Conservation (phyloP, 2,888 invertebrate genomes). For the Sarcophaga rosellei region DNA sequence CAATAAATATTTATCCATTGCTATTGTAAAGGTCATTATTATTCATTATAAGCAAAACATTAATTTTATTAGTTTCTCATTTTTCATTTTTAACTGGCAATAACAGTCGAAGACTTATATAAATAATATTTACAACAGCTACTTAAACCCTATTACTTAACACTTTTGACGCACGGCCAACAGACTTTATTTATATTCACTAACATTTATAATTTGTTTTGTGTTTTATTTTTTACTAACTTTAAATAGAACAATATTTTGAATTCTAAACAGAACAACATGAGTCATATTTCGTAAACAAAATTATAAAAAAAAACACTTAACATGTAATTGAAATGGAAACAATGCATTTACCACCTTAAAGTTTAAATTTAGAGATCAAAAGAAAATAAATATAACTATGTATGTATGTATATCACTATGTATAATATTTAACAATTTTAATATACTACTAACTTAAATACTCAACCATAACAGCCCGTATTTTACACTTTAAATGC, state of each 20-base stretch:
- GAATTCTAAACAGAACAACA: neutral
- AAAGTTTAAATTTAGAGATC: conserved; percentile 1
- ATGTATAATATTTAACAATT: no score
- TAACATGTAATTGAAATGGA: neutral
- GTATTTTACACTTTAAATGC: no score
- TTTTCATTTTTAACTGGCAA: no score
- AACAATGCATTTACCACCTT: neutral
- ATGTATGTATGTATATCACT: no score
- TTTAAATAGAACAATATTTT: neutral
- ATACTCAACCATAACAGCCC: neutral
- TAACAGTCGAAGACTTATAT: neutral
- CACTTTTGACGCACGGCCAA: neutral
- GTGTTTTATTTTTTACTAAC: neutral
- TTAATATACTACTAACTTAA: conserved; percentile 2
- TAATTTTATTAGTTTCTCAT: no score
- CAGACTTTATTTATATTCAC: neutral
- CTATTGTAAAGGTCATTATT: conserved; percentile 52
- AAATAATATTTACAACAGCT: conserved; percentile 12
- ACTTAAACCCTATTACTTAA: conserved; percentile 29
- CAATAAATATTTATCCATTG: conserved; percentile 35
- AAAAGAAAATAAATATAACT: neutral
- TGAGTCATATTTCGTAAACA: neutral
- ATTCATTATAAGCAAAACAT: no score
- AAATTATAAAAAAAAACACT: neutral
- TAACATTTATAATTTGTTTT: neutral